These are phyloP conservation scores for Drosophila rhopaloa DNA, from an alignment of 1,140 invertebrate genomes.

Conservation along the genomic window DNA sequence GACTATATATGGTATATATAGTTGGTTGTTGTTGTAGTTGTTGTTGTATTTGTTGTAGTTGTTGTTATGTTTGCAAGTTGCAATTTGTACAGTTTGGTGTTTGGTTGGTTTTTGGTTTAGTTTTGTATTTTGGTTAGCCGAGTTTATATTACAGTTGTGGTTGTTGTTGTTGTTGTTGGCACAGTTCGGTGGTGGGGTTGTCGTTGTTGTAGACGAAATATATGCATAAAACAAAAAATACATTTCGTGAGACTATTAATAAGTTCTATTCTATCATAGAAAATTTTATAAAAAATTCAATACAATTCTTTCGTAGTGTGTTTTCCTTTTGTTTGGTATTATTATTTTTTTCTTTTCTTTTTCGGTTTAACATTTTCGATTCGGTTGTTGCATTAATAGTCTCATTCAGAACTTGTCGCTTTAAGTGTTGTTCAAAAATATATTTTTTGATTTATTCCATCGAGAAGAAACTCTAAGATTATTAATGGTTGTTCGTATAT, in stretches of 20 bases:
- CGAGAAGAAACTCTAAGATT: slow-evolving; percentile 51
- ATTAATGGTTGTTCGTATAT: slow-evolving; percentile 53
- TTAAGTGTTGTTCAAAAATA: slow-evolving; percentile 81
- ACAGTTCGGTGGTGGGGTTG: slow-evolving; percentile 68
- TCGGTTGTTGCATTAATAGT: slow-evolving; percentile 73
- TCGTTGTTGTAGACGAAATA: slow-evolving; percentile 76
- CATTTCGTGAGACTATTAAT: slow-evolving; percentile 84
- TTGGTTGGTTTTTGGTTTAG: slow-evolving; percentile 25
- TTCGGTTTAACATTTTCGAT: slow-evolving; percentile 33
- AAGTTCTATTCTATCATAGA: slow-evolving; percentile 58
- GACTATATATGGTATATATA: slow-evolving; percentile 87
- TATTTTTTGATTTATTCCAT: slow-evolving; percentile 78
- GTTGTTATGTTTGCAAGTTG: slow-evolving; percentile 40
- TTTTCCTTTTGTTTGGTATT: slow-evolving; percentile 4
- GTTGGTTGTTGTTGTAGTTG: slow-evolving; percentile 30
- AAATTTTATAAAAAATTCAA: slow-evolving; percentile 50
- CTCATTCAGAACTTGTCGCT: slow-evolving; percentile 84
- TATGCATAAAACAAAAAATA: slow-evolving; percentile 84
- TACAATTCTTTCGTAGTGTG: slow-evolving; percentile 36
- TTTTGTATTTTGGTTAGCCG: slow-evolving; percentile 35
- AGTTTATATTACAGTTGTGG: slow-evolving; percentile 45
- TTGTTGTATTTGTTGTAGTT: slow-evolving; percentile 38
- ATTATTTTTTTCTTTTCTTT: background rate
- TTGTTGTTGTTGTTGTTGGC: slow-evolving; percentile 55
- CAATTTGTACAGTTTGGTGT: slow-evolving; percentile 53